phyloP scores from a whole-genome alignment of 2,797 vertebrate genomes.

The Enteromius viviparus region DNA sequence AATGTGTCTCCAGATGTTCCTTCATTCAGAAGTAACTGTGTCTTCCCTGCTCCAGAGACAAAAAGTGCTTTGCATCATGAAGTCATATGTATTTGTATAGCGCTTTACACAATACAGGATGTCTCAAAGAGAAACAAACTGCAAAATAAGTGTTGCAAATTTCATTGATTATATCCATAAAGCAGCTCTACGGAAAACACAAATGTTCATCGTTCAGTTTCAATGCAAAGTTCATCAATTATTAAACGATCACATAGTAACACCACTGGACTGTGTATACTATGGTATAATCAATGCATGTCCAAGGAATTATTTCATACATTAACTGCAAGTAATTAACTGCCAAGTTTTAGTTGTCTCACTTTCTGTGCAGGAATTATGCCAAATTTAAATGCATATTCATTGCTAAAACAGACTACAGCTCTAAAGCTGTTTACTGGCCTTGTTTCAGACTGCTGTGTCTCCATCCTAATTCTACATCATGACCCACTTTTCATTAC shows the following conservation, averaged over 20 bases:
- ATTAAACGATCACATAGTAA: not conserved
- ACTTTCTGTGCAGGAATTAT: not conserved
- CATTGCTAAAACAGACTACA: conserved; percentile 63
- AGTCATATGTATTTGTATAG: not conserved
- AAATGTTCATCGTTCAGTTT: not conserved
- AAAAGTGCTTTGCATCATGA: not conserved
- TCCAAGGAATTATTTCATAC: not conserved
- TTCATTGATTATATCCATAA: not conserved
- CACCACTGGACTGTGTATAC: not conserved
- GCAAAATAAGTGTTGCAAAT: not conserved
- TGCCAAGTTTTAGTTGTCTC: conserved; percentile 3
- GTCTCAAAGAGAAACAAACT: not conserved
- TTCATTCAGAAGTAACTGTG: not conserved
- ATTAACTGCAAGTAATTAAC: not conserved
- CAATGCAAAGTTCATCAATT: not conserved
- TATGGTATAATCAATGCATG: not conserved
- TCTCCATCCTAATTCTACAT: conserved; percentile 69
- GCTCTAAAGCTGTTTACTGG: conserved; percentile 69
- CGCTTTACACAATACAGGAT: not conserved
- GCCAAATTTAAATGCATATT: conserved; percentile 52
- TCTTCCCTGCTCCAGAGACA: not conserved
- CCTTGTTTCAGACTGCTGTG: conserved; percentile 69
- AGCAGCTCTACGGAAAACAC: not conserved
- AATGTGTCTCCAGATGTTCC: conserved; percentile 27
- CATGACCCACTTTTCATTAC: conserved; percentile 76